These are phyloP conservation scores for Neodontobutis hainanensis DNA, from an alignment of 2,113 vertebrate species.

Conservation along the genomic window DNA sequence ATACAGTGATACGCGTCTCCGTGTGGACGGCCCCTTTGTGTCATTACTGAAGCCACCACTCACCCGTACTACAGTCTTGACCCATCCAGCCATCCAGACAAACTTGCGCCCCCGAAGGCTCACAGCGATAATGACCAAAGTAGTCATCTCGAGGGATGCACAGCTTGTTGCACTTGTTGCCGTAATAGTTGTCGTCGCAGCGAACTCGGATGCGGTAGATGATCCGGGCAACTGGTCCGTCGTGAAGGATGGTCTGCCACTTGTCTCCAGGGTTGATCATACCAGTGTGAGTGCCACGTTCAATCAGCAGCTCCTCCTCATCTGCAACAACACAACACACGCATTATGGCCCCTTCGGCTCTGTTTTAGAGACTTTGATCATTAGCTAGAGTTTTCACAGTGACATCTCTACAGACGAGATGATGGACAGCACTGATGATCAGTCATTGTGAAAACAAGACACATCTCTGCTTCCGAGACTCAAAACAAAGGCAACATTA, in stretches of 20 bases:
- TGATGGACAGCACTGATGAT: not conserved
- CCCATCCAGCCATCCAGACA: slow-evolving; percentile 98
- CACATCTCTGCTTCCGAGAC: not conserved
- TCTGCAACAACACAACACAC: slow-evolving; percentile 25
- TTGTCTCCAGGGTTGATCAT: slow-evolving; percentile 92
- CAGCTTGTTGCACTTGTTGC: slow-evolving; percentile 91
- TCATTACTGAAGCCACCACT: slow-evolving; percentile 22
- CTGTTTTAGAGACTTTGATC: no score
- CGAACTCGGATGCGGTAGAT: slow-evolving; percentile 87
- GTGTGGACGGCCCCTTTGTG: no score
- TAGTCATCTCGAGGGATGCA: slow-evolving; percentile 92
- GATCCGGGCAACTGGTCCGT: slow-evolving; percentile 87
- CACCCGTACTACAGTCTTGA: slow-evolving; percentile 87
- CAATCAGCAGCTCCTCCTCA: slow-evolving; percentile 87
- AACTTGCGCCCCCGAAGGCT: slow-evolving; percentile 88
- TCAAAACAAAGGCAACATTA: not conserved
- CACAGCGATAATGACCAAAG: slow-evolving; percentile 93
- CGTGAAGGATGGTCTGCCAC: slow-evolving; percentile 86
- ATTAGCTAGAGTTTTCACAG: no score
- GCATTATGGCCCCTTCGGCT: not conserved
- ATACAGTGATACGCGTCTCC: no score
- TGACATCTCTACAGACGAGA: not conserved
- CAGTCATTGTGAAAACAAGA: not conserved
- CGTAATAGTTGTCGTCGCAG: slow-evolving; percentile 93
- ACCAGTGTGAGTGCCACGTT: slow-evolving; percentile 84